Base-by-base conservation (phyloP, 2,113 vertebrate genomes). In the Hepsetus odoe region DNA sequence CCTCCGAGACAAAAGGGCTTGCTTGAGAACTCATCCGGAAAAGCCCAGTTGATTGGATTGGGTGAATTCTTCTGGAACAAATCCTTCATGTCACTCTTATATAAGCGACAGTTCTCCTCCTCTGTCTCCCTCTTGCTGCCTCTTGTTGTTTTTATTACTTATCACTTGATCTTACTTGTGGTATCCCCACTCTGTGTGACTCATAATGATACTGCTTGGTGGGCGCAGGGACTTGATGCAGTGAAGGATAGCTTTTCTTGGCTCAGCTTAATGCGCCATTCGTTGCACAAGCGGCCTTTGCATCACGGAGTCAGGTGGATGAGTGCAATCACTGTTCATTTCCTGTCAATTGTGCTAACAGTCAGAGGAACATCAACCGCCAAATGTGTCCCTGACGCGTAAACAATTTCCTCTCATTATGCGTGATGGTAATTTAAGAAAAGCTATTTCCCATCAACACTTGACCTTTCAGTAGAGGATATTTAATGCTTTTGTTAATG, bases 21-120 rank as follows among this genome's bases (percentile, higher is more conserved):
- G 85, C 84, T 87, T 74, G 84, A 83, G 72, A 90, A 86, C 35
- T 88, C 90, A 91, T 89, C 87, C 81, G 83, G 87, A 88, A 91
- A 91, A 91, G 87, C 85, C 80, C 76, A 80, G 77, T 85, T 90
- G 90, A 91, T 91, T 90, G 89, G 85, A 88, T 84, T 88, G 85
- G 44, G 82, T 82, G 87, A 87, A 87, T 84, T 86, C 84, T 86
- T 83, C 83, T 85, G 88, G 86, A 90, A 90, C 88, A 86, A 90
- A 90, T 88, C 85, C 86, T 85, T 42, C 18, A 30, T 88, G 84
- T 89, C 83, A 83, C 87, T 86, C 86, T 86, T 82, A 86, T 87
- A 85, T 87, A 82, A 85, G 79, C 22, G 28, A 53, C 76, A 33
- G 20, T 81, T 79, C 72, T 67, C 24, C 67, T 82, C 20, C 46